These are phyloP conservation scores for Lepus timidus DNA, from an alignment of 2,113 vertebrate genomes.

Conservation along the genomic window DNA sequence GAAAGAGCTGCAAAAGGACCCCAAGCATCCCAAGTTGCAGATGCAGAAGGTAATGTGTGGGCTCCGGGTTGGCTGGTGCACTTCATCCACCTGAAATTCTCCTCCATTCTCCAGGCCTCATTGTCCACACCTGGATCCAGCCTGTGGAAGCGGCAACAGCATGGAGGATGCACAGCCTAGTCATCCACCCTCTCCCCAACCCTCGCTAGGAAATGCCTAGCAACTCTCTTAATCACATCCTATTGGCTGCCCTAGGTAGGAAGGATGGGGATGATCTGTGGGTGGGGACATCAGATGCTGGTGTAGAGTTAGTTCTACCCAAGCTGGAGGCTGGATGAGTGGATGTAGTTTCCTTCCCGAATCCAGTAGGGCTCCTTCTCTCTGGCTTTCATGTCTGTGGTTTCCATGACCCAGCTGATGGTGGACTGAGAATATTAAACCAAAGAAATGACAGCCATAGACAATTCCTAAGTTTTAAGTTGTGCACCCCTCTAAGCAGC, in stretches of 20 bases:
- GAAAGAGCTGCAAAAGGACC: neutral
- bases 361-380: neutral
- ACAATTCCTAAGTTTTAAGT: no score
- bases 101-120: neutral
- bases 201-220: neutral
- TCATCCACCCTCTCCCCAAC: neutral
- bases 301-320: neutral
- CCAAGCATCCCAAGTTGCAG: neutral
- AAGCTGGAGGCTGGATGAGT: neutral
- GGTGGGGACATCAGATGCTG: neutral
- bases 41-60: neutral
- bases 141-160: neutral
- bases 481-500: no score
- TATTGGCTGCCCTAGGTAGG: no score
- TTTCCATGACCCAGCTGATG: no score
- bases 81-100: neutral
- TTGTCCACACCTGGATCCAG: neutral
- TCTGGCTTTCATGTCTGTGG: no score
- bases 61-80: neutral
- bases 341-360: neutral
- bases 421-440: no score
- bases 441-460: no score
- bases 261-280: neutral
- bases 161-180: neutral
- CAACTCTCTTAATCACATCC: neutral